Evolutionary conservation across 2,888 invertebrate species (phyloP).

Genomic region (Spicauda simplicius): DNA sequence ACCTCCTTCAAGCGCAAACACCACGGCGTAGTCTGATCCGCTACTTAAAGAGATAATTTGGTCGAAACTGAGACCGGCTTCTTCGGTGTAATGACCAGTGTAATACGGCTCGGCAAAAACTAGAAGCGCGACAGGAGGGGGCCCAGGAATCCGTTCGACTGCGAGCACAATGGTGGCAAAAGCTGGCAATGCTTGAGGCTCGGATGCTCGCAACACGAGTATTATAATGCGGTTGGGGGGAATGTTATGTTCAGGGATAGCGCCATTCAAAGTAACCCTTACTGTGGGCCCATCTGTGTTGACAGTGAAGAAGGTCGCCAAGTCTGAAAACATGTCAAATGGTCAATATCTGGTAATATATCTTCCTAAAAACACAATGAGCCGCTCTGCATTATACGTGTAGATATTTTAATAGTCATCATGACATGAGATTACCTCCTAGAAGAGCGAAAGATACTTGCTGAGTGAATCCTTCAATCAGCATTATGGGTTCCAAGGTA

Average conservation of each 20-base stretch:
- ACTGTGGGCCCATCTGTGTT: constrained; percentile 39
- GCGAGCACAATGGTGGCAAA: constrained; percentile 49
- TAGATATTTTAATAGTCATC: too few relatives aligned
- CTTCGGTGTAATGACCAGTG: constrained; percentile 47
- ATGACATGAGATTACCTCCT: constrained; percentile 42
- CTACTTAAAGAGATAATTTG: constrained; percentile 45
- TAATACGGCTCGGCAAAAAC: constrained; percentile 47
- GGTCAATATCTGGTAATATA: constrained; percentile 17
- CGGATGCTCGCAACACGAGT: constrained; percentile 50
- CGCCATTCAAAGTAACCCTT: constrained; percentile 40
- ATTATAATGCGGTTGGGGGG: constrained; percentile 47
- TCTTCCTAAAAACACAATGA: neutral
- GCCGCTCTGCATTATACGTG: too few relatives aligned
- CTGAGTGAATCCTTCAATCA: too few relatives aligned
- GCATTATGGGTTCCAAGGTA: too few relatives aligned
- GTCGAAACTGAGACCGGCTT: constrained; percentile 44
- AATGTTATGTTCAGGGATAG: constrained; percentile 47
- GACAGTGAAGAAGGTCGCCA: constrained; percentile 46
- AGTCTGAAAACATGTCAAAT: constrained; percentile 43
- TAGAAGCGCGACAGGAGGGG: constrained; percentile 1
- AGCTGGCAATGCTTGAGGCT: constrained; percentile 46
- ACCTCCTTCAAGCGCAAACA: constrained; percentile 53
- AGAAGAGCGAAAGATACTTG: too few relatives aligned
- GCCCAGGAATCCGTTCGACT: constrained; percentile 27
- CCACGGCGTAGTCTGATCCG: constrained; percentile 48